Conservation (phyloP, 2,888 invertebrate species). For the Emesis furor region DNA sequence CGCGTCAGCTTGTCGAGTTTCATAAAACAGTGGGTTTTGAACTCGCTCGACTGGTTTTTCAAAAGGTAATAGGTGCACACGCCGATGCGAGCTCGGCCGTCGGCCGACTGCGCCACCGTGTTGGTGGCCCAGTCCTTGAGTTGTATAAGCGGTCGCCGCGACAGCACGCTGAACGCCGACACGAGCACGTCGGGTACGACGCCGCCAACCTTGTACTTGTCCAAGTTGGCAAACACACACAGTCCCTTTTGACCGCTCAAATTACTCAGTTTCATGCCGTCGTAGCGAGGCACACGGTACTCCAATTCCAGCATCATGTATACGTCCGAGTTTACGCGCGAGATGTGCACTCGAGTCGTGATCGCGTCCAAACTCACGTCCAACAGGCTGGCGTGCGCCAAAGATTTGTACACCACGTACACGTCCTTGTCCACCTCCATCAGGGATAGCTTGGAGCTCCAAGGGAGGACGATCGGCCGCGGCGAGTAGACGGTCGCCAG, state of each 20-base stretch:
- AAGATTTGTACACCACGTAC: conserved; percentile 25
- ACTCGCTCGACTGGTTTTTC: conserved; percentile 26
- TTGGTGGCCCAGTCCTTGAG: not conserved
- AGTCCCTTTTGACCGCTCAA: conserved; percentile 28
- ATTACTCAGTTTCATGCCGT: conserved; percentile 28
- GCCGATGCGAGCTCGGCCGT: conserved; percentile 20
- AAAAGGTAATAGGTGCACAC: conserved; percentile 23
- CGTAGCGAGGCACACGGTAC: conserved; percentile 28
- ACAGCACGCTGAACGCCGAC: conserved; percentile 7
- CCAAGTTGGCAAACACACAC: conserved; percentile 17
- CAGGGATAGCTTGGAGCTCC: conserved; percentile 14
- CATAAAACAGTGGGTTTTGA: conserved; percentile 22
- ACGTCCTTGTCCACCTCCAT: conserved; percentile 23
- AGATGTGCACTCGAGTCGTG: conserved; percentile 22
- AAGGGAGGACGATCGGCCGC: conserved; percentile 17
- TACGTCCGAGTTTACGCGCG: conserved; percentile 11
- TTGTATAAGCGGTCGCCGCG: conserved; percentile 10
- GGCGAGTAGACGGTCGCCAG: conserved; percentile 17
- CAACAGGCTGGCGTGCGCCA: not conserved
- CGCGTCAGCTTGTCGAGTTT: conserved; percentile 26
- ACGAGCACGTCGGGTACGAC: conserved; percentile 28
- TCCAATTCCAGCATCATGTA: conserved; percentile 25
- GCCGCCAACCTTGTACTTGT: conserved; percentile 11
- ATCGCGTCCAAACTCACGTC: conserved; percentile 18
- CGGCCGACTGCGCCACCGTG: conserved; percentile 17